Evolutionary conservation across 2,113 vertebrate species (phyloP).

Genomic region (Hippocampus abdominalis): DNA sequence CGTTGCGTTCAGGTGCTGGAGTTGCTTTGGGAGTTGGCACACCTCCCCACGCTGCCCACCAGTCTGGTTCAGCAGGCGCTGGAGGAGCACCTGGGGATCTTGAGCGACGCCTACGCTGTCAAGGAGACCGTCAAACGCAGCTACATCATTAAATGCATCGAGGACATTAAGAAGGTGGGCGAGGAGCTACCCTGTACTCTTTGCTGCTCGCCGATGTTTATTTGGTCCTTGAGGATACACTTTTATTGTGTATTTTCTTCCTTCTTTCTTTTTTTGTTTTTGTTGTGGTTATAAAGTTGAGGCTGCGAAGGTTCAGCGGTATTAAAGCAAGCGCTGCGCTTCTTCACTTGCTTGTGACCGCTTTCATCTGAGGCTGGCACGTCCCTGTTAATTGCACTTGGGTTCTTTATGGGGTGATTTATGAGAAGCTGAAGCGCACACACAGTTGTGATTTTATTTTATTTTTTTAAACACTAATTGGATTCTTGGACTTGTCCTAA

Average conservation of each 20-base stretch:
- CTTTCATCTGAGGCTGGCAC: slow-evolving; percentile 21
- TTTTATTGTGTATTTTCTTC: not conserved
- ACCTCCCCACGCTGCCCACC: slow-evolving; percentile 88
- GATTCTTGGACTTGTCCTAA: not conserved
- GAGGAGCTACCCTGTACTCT: not conserved
- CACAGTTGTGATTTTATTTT: not conserved
- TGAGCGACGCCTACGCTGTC: slow-evolving; percentile 96
- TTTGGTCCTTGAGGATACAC: not conserved
- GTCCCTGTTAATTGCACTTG: slow-evolving; percentile 6
- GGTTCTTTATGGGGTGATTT: not conserved
- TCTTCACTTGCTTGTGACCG: slow-evolving; percentile 9
- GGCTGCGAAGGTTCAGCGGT: not conserved
- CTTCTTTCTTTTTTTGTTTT: too few species aligned
- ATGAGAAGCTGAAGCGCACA: not conserved
- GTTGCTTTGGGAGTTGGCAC: slow-evolving; percentile 95
- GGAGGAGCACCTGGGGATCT: slow-evolving; percentile 95
- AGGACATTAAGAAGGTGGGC: slow-evolving; percentile 96
- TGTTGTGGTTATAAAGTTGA: not conserved
- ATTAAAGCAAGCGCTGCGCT: slow-evolving; percentile 8
- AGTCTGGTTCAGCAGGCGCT: slow-evolving; percentile 92
- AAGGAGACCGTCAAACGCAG: slow-evolving; percentile 92
- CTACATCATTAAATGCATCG: slow-evolving; percentile 98
- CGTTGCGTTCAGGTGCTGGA: slow-evolving; percentile 83
- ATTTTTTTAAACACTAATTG: not conserved
- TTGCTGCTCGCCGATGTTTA: not conserved